A percentile compares a stretch with the other conserved stretches of the same genome.
phyloP scores from a whole-genome alignment of 2,113 vertebrate species.

The Muntiacus muntjak region DNA sequence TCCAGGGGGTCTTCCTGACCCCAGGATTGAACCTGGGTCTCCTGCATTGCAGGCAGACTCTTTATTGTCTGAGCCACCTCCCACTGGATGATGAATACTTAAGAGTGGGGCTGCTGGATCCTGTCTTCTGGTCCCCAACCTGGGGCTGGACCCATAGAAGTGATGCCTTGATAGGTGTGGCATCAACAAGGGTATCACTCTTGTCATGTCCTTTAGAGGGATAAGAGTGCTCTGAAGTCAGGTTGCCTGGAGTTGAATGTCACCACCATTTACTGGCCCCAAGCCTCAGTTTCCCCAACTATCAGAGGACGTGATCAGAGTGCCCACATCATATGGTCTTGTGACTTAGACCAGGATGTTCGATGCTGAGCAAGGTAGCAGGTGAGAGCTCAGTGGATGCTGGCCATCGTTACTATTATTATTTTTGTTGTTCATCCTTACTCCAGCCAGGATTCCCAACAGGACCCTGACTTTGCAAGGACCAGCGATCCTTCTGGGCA shows the following conservation, averaged over 20 bases:
- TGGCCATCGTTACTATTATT: accelerated
- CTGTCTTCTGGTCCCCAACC: background rate
- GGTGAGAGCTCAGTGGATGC: background rate
- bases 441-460: background rate
- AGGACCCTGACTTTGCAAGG: background rate
- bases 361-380: accelerated
- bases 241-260: background rate
- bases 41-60: background rate
- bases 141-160: accelerated
- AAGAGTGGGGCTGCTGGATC: background rate
- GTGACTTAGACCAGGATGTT: background rate
- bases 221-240: background rate
- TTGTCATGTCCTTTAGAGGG: background rate
- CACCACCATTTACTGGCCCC: background rate
- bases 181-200: background rate
- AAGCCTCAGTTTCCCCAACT: constrained; percentile 2
- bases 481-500: background rate
- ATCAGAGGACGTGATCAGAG: background rate
- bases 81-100: background rate
- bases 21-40: background rate
- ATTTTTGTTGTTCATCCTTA: accelerated
- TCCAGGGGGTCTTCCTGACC: background rate
- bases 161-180: background rate
- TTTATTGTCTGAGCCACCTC: background rate
- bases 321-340: background rate